Evolutionary conservation across 2,888 invertebrate species (phyloP).

Genomic region (Bugula neritina): DNA sequence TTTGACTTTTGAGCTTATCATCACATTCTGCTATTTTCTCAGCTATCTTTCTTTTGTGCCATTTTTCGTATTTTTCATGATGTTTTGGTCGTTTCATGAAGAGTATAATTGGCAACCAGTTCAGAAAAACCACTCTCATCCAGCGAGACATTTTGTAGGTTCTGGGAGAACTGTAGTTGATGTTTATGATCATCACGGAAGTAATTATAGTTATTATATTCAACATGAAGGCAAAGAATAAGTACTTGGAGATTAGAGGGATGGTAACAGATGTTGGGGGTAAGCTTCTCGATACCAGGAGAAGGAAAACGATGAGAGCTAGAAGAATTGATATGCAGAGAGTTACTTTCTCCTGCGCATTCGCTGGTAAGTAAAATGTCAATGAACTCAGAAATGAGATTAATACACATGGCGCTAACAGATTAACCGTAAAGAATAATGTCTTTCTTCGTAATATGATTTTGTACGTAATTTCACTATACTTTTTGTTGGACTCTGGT

Average conservation of each 20-base stretch:
- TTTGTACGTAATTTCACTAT: constrained; percentile 74
- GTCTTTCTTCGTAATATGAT: constrained; percentile 94
- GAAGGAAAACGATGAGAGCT: constrained; percentile 96
- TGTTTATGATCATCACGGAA: constrained; percentile 97
- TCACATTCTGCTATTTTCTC: constrained; percentile 28
- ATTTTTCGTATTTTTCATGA: constrained; percentile 41
- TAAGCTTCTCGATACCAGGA: constrained; percentile 96
- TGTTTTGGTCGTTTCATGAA: constrained; percentile 86
- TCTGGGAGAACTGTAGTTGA: constrained; percentile 91
- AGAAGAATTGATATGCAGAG: constrained; percentile 94
- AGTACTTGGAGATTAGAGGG: constrained; percentile 96
- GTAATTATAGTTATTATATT: constrained; percentile 98
- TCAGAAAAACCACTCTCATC: constrained; percentile 89
- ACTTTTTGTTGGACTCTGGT: constrained; percentile 34
- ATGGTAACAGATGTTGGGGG: constrained; percentile 96
- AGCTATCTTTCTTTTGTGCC: constrained; percentile 17
- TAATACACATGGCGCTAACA: constrained; percentile 94
- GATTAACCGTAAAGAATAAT: constrained; percentile 96
- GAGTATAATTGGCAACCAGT: constrained; percentile 83
- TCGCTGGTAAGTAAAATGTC: constrained; percentile 96
- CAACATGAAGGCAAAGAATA: constrained; percentile 98
- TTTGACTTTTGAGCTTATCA: background rate
- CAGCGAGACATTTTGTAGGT: constrained; percentile 98
- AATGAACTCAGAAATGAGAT: constrained; percentile 97
- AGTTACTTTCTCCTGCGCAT: constrained; percentile 86